phyloP scores from a whole-genome alignment of 37 sponge, comb jelly and placozoan genomes.

The Ephydatia muelleri region DNA sequence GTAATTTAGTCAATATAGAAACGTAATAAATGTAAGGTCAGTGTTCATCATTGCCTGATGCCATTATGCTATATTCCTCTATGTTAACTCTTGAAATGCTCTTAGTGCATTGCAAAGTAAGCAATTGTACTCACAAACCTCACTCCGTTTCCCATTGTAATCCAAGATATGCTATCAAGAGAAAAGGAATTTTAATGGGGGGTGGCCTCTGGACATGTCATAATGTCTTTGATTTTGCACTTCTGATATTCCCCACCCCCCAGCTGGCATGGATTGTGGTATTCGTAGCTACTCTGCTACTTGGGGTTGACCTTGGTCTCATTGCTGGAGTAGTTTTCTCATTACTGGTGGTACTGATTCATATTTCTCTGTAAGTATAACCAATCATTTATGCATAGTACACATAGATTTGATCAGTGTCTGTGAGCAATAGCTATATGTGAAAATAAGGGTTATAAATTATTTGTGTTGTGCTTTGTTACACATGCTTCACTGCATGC shows the following conservation, averaged over 20 bases:
- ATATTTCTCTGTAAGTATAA: slow-evolving; percentile 58
- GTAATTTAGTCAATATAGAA: no score
- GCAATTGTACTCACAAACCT: no score
- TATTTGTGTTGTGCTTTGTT: neutral
- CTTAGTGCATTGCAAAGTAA: no score
- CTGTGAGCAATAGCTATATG: neutral
- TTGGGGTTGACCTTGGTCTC: slow-evolving; percentile 80
- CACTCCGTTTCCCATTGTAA: no score
- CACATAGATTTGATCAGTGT: neutral
- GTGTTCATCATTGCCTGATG: no score
- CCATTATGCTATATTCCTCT: no score
- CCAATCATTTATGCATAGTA: neutral
- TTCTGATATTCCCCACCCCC: neutral
- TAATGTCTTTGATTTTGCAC: neutral
- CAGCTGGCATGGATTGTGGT: slow-evolving; percentile 81
- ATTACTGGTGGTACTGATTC: slow-evolving; percentile 51
- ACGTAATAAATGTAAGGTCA: no score
- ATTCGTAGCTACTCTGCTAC: slow-evolving; percentile 67
- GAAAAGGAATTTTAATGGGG: no score
- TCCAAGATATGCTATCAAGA: no score
- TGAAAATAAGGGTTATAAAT: neutral
- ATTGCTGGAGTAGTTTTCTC: slow-evolving; percentile 61
- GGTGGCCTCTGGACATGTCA: no score
- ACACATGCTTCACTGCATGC: neutral
- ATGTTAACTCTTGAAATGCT: no score